phyloP scores from a whole-genome alignment of 2,888 invertebrate species.

The Odontomyia ornata region DNA sequence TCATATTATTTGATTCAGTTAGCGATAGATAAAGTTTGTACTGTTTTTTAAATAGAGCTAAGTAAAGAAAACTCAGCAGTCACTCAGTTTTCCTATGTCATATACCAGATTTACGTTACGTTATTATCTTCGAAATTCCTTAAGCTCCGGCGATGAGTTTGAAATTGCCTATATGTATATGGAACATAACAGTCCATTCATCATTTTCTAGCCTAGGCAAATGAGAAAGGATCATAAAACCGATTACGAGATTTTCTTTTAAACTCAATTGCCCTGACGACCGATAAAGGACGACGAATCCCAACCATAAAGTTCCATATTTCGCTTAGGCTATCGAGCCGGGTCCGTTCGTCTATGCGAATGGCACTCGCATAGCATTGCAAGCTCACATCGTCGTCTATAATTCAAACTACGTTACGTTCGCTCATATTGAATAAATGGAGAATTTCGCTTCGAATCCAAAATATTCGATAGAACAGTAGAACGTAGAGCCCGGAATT shows the following conservation, averaged over 20 bases:
- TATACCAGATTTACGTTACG: no score
- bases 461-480: slow-evolving; percentile 17
- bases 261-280: slow-evolving; percentile 8
- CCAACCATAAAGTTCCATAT: slow-evolving; percentile 6
- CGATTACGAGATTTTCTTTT: slow-evolving; percentile 28
- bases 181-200: background rate
- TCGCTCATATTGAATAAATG: slow-evolving; percentile 34
- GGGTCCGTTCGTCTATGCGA: background rate
- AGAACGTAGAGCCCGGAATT: slow-evolving; percentile 11
- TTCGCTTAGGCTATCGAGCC: background rate
- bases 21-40: no score
- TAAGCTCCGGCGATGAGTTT: no score
- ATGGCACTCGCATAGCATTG: background rate
- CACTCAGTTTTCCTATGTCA: no score
- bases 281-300: slow-evolving; percentile 12
- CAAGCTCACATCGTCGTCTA: background rate
- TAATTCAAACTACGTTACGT: background rate
- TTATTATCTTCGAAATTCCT: no score
- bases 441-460: slow-evolving; percentile 18
- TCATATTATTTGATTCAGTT: no score
- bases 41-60: no score
- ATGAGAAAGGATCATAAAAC: slow-evolving; percentile 18
- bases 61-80: no score
- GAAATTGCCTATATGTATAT: no score
- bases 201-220: slow-evolving; percentile 11